Percentiles rank a stretch among this genome's conserved stretches.
Conservation (phyloP, 2,113 vertebrate species). For the Gopherus evgoodei region DNA sequence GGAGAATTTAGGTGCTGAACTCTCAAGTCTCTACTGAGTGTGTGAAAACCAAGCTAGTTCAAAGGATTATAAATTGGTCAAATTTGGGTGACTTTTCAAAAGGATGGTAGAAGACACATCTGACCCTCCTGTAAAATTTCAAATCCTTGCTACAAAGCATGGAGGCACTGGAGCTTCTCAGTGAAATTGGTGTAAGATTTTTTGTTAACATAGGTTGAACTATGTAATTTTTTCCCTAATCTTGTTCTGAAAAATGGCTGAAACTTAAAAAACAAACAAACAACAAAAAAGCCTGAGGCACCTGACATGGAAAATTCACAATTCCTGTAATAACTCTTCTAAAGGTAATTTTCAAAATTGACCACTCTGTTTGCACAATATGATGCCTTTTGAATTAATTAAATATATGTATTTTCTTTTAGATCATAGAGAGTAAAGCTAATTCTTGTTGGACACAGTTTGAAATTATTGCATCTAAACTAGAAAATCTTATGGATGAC, state of each 20-base stretch:
- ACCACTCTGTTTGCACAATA: not conserved
- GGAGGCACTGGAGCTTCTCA: not conserved
- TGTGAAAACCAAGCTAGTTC: not conserved
- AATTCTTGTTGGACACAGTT: constrained; percentile 83
- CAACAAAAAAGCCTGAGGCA: not conserved
- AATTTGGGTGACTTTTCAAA: not conserved
- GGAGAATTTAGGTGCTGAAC: not conserved
- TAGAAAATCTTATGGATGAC: constrained; percentile 68
- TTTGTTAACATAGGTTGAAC: not conserved
- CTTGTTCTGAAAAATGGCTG: not conserved
- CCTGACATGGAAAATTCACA: not conserved
- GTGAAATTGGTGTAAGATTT: not conserved
- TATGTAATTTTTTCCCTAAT: not conserved
- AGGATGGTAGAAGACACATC: not conserved
- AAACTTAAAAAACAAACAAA: not conserved
- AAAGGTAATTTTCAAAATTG: not conserved
- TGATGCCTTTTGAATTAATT: not conserved
- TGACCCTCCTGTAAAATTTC: not conserved
- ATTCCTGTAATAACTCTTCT: not conserved
- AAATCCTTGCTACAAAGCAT: not conserved
- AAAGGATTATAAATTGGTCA: not conserved
- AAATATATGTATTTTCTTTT: not conserved
- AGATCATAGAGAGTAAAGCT: constrained; percentile 85
- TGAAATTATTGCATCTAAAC: constrained; percentile 73
- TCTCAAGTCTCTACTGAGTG: not conserved